A percentile compares a stretch with the other conserved stretches of the same genome.
Conservation (phyloP, 2,797 vertebrate species). For the Monodelphis domestica region DNA sequence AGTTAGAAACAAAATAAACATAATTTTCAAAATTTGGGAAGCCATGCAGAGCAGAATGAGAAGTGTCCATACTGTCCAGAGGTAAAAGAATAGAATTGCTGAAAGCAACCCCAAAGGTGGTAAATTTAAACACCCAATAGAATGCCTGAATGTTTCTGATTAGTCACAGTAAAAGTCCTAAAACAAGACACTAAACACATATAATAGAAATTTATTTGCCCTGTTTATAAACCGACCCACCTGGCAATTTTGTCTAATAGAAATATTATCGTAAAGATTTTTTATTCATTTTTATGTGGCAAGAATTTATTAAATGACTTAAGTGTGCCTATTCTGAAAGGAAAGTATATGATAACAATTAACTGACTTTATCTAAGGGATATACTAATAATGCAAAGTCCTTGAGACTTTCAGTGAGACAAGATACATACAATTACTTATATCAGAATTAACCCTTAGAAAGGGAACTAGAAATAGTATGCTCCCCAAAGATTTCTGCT, state of each 20-base stretch:
- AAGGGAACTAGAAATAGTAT: constrained; percentile 32
- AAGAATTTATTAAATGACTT: background rate
- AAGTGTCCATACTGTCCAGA: background rate
- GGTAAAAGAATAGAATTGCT: background rate
- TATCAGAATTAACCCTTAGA: constrained; percentile 8
- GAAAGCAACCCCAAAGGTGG: background rate
- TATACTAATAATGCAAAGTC: background rate
- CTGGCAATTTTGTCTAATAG: background rate
- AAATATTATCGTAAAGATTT: constrained; percentile 23
- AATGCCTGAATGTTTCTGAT: background rate
- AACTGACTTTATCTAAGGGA: background rate
- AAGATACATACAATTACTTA: constrained; percentile 8
- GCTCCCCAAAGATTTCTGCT: constrained; percentile 14
- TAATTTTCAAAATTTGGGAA: background rate
- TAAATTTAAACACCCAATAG: background rate
- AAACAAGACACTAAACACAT: constrained; percentile 19
- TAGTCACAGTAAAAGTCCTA: constrained; percentile 46
- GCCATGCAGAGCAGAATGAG: background rate
- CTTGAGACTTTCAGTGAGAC: background rate
- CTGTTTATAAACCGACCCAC: background rate
- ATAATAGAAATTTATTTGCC: constrained; percentile 10
- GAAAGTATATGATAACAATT: background rate
- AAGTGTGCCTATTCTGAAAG: background rate
- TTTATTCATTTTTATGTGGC: background rate
- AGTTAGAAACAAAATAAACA: background rate